Evolutionary conservation across 2,113 vertebrate genomes (phyloP), one percentile per base, ranked within the genome.

Genomic region (Kryptolebias marmoratus): DNA sequence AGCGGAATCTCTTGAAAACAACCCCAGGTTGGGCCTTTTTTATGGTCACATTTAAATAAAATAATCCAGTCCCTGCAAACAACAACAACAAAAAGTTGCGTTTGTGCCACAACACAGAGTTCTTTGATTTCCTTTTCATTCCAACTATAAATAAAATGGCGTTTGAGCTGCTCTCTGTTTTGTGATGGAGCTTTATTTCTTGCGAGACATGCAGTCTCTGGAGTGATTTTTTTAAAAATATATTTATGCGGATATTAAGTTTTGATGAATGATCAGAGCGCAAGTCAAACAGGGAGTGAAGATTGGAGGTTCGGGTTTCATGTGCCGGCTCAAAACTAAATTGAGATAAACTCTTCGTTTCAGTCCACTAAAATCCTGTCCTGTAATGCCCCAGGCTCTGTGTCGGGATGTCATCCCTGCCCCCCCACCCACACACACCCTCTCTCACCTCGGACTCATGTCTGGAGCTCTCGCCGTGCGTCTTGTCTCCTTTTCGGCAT

Each of bases 401-500:
- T 50, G 68, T 39, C 5, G 32, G 49, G 59, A 49, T 75, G 69
- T 32, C 73, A 68, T 65, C 75, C 54, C 50, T 32, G 68, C 62
- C 68, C 45, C 68, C 45, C 22, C 22, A 22, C 22, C 22, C 22
- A 22, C 22, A 22, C 22, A 22, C 22, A 22, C 22, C 22, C 50
- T 56, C 16, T 72, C 90, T 89, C 89, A 94, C 92, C 91, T 93
- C 90, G 89, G 86, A 93, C 84, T 93, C 93, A 93, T 93, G 92
- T 94, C 93, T 94, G 94, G 88, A 86, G 88, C 79, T 83, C 79
- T 87, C 73, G 71, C 89, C 88, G 88, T 54, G 27, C 64, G 82
- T 79, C 58, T 78, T 61, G 81, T 66, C 83, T 84, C 79, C 83
- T 82, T 68, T 64, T 86, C 88, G 81, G 87, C 87, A 81, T 88